Conservation (phyloP, 2,113 vertebrate species). For the Platanista minor region DNA sequence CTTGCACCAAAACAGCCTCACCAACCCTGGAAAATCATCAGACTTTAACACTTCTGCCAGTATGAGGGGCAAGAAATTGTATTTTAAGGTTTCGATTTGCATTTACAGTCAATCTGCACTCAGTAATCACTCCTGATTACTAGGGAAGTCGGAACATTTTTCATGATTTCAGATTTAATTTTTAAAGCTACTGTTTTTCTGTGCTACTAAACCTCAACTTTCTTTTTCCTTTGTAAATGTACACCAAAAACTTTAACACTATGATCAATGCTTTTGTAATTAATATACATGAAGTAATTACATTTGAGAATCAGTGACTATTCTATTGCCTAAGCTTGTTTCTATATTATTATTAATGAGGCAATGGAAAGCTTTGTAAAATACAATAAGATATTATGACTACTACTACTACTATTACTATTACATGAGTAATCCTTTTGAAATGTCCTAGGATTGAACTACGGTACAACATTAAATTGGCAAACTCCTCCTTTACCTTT, state of each 20-base stretch:
- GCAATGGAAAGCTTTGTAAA: not conserved
- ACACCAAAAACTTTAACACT: not conserved
- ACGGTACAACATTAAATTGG: not conserved
- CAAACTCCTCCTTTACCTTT: not conserved
- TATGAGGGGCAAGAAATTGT: not conserved
- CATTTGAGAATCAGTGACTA: not conserved
- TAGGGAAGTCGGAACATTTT: not conserved
- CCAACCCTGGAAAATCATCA: not conserved
- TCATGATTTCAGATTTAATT: not conserved
- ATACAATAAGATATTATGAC: not conserved
- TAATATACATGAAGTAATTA: not conserved
- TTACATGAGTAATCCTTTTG: not conserved
- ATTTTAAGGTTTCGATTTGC: not conserved
- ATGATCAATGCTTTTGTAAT: not conserved
- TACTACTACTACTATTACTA: not conserved
- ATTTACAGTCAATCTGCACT: not conserved
- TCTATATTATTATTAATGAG: not conserved
- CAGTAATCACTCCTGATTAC: not conserved
- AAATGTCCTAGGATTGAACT: not conserved
- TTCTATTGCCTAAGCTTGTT: not conserved
- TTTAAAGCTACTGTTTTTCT: conserved; percentile 25
- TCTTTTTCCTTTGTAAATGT: not conserved
- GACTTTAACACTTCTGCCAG: not conserved
- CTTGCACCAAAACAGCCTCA: not conserved
- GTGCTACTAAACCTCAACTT: not conserved